A percentile compares a stretch with the other conserved stretches of the same genome.
Evolutionary conservation across 2,113 vertebrate genomes (phyloP).

Genomic region (Mohoua ochrocephala): DNA sequence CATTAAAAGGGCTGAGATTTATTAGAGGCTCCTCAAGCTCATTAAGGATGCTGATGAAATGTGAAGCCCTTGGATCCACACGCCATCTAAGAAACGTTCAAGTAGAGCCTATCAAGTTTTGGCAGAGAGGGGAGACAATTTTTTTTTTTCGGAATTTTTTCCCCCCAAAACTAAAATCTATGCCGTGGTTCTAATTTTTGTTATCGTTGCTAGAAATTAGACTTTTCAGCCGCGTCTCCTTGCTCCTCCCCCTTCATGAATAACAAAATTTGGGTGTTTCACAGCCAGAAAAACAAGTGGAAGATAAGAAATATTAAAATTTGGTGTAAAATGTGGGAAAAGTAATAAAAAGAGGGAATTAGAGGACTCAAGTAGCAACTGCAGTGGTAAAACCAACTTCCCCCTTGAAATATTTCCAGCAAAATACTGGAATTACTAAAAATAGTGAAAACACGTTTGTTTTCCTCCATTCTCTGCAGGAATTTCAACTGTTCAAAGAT

Average conservation of each 20-base stretch:
- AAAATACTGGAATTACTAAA: not conserved
- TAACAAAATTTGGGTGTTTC: not conserved
- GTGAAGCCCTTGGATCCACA: slow-evolving; percentile 11
- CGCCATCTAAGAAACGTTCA: not conserved
- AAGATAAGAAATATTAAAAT: not conserved
- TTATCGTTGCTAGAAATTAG: not conserved
- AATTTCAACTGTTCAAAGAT: not conserved
- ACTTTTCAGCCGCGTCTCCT: not conserved
- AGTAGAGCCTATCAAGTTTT: not conserved
- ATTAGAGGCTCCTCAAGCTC: slow-evolving; percentile 58
- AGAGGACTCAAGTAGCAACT: not conserved
- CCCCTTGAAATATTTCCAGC: not conserved
- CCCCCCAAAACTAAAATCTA: not conserved
- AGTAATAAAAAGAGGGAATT: not conserved
- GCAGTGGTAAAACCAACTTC: not conserved
- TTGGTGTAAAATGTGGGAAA: not conserved
- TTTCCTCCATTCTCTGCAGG: not conserved
- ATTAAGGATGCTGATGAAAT: slow-evolving; percentile 41
- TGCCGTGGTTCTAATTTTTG: not conserved
- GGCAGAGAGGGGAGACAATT: not conserved
- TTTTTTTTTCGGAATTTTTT: not conserved
- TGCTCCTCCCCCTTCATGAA: not conserved
- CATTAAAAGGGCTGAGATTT: slow-evolving; percentile 69
- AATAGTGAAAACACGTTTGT: not conserved
- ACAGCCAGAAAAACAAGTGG: not conserved